These are phyloP conservation scores for Atrichornis clamosus DNA, from an alignment of 2,113 vertebrate species.

Conservation along the genomic window DNA sequence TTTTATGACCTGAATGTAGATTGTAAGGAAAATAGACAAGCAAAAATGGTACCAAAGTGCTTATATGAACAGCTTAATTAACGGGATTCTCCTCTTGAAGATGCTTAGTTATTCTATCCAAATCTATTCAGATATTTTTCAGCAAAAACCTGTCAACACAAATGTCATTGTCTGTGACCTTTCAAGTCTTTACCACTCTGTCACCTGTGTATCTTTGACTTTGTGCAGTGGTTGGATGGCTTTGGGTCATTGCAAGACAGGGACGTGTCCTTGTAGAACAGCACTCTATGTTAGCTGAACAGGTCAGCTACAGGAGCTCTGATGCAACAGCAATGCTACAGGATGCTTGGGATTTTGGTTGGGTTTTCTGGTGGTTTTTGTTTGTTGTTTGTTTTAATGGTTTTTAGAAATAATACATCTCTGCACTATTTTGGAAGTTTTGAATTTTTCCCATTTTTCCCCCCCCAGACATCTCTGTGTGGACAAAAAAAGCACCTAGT, in stretches of 20 bases:
- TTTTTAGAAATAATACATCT: not conserved
- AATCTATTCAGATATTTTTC: not conserved
- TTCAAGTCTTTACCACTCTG: not conserved
- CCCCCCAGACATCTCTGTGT: not conserved
- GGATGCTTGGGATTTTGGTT: not conserved
- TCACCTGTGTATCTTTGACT: not conserved
- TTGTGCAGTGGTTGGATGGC: not conserved
- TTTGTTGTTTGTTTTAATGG: not conserved
- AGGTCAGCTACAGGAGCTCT: not conserved
- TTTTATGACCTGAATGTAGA: not conserved
- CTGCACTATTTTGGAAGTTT: not conserved
- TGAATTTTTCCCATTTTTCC: not conserved
- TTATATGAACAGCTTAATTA: not conserved
- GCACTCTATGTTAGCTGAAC: accelerated
- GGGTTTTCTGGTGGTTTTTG: not conserved
- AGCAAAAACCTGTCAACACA: not conserved
- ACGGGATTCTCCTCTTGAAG: not conserved
- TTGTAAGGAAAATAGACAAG: not conserved
- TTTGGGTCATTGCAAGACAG: not conserved
- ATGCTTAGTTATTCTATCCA: not conserved
- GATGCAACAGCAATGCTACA: accelerated
- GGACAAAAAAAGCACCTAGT: not conserved
- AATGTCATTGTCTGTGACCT: not conserved
- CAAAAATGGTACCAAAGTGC: not conserved
- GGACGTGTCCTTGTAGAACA: accelerated